Base-by-base conservation (phyloP, 1,140 invertebrate genomes). In the Xylocopa sonorina region DNA sequence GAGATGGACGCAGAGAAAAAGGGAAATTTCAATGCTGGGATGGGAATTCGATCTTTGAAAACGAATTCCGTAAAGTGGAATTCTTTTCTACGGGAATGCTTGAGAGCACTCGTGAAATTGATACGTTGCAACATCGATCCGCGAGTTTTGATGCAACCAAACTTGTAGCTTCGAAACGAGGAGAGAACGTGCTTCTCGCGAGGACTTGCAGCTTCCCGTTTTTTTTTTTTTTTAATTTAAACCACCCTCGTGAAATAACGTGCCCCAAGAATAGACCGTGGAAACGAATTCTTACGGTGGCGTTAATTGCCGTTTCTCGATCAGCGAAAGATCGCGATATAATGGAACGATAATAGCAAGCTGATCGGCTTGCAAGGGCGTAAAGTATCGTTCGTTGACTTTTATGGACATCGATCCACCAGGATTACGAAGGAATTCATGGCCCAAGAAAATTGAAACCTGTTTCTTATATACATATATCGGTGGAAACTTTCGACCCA, bases 181-280 rank as follows among this genome's bases (percentile, higher is more conserved):
- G 29, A 32, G 21, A 9, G 50, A 69, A 14, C 38, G 38, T 14
- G n/a, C n/a, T n/a, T n/a, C n/a, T n/a, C n/a, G n/a, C n/a, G n/a
- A n/a, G n/a, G n/a, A n/a, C n/a, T n/a, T n/a, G n/a, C n/a, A n/a
- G n/a, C n/a, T n/a, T n/a, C n/a, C n/a, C n/a, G n/a, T n/a, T n/a
- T n/a, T n/a, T n/a, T n/a, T n/a, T n/a, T n/a, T 38, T 67, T 55
- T 34, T 46, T 68, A 77, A 58, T 77, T 69, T 55, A 58, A 48
- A 77, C 58, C 34, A 24, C 41, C 24, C n/a, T 55, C 51, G 63
- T 48, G 9, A 48, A 77, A 77, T 77, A 68, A 77, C 48, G 64
- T 38, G 27, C 64, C 2, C 6, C 7, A n/a, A 5, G 7, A 77
- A 58, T 77, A 77, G 68, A 34, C 18, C 3, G 73, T 4, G 16